phyloP scores from a whole-genome alignment of 1,140 invertebrate species.

The Caerostris extrusa region DNA sequence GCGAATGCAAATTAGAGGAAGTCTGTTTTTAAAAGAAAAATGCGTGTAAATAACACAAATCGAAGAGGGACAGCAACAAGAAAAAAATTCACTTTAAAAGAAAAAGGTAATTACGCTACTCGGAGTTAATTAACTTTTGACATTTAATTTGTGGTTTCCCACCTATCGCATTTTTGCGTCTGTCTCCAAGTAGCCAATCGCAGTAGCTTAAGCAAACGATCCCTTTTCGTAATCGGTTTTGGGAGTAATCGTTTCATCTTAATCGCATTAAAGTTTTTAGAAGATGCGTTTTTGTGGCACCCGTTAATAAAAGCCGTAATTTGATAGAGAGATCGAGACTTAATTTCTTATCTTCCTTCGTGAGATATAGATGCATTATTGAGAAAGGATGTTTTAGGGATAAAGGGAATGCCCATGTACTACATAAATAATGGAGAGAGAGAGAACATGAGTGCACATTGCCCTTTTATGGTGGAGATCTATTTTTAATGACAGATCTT shows the following conservation, averaged over 20 bases:
- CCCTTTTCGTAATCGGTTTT: neutral
- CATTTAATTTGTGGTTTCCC: neutral
- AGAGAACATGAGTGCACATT: neutral
- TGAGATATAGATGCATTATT: neutral
- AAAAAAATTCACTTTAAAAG: too few species aligned
- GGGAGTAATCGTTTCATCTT: neutral
- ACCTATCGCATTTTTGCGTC: neutral
- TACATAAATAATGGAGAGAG: neutral
- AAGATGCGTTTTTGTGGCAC: neutral
- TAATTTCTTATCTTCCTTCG: neutral
- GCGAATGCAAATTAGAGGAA: neutral
- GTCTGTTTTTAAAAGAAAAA: neutral
- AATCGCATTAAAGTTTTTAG: neutral
- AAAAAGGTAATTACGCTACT: neutral
- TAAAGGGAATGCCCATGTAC: neutral
- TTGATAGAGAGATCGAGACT: neutral
- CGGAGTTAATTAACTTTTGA: constrained; percentile 10
- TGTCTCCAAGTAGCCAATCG: neutral
- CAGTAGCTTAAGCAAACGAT: too few species aligned
- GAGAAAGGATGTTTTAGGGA: neutral
- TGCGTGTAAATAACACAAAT: too few species aligned
- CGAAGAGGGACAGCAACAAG: neutral
- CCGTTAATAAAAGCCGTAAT: neutral
- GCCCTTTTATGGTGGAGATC: neutral
- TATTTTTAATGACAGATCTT: neutral